Conservation (phyloP, 2,888 invertebrate species). For the Tachina lurida region DNA sequence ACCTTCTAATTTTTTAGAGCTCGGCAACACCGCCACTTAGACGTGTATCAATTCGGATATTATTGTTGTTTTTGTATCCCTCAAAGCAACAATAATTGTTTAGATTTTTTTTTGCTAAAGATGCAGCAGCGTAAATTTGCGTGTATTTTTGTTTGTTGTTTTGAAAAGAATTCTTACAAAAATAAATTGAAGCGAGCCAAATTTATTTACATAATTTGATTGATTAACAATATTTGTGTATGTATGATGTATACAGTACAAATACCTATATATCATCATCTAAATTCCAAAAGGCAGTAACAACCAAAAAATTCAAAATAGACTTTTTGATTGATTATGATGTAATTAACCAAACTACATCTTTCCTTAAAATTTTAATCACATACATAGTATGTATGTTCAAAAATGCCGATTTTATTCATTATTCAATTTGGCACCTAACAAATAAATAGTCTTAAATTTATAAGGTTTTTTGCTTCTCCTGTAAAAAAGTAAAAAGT, state of each 20-base stretch:
- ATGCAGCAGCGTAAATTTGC: conserved; percentile 1
- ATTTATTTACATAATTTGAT: conserved; percentile 48
- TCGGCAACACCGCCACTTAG: neutral
- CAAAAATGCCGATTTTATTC: no score
- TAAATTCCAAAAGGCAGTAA: no score
- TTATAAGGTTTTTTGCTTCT: no score
- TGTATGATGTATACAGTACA: neutral
- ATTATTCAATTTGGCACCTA: no score
- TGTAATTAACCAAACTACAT: no score
- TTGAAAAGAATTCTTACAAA: conserved; percentile 55
- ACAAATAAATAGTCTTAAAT: no score
- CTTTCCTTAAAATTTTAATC: no score
- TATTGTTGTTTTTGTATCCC: conserved; percentile 38
- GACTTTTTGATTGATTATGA: no score
- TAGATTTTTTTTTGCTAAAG: neutral
- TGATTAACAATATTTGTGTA: conserved; percentile 51
- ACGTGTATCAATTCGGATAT: conserved; percentile 15
- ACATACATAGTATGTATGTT: no score
- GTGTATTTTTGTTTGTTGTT: conserved; percentile 38
- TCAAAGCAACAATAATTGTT: conserved; percentile 42
- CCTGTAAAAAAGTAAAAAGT: no score
- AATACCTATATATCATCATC: no score
- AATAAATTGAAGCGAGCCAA: conserved; percentile 51
- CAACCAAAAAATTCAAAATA: no score
- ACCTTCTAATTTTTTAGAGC: neutral